Evolutionary conservation across 2,113 vertebrate genomes (phyloP).

Genomic region (Fregata magnificens): DNA sequence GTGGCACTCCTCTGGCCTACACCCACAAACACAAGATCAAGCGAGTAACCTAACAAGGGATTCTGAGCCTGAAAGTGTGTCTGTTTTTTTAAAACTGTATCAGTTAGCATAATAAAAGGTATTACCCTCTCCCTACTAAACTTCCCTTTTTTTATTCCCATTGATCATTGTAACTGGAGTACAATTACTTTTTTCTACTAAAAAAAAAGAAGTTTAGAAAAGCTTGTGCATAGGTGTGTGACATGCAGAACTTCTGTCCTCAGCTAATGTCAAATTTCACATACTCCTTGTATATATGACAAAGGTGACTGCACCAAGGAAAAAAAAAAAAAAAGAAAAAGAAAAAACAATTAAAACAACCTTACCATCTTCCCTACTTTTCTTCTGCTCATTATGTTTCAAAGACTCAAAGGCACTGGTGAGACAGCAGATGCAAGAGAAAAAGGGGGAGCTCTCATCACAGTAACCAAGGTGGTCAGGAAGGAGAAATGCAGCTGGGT

Average conservation of each 20-base stretch:
- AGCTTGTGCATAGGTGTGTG: background rate
- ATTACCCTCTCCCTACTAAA: background rate
- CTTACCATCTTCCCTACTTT: background rate
- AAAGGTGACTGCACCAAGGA: background rate
- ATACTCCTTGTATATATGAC: background rate
- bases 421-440: background rate
- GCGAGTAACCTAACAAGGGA: background rate
- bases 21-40: background rate
- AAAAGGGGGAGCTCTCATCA: background rate
- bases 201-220: background rate
- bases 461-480: background rate
- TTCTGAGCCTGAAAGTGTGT: fast-evolving
- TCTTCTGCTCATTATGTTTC: background rate
- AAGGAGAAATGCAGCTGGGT: background rate
- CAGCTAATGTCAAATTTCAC: background rate
- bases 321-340: background rate
- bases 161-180: background rate
- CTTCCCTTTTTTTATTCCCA: background rate
- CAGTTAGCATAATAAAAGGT: background rate
- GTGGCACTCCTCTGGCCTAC: background rate
- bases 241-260: background rate
- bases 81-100: background rate
- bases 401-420: background rate
- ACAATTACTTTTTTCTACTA: background rate
- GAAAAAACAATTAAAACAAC: background rate